These are phyloP conservation scores for Phylloscopus whistleri DNA, from an alignment of 2,113 vertebrate genomes.

Conservation along the genomic window DNA sequence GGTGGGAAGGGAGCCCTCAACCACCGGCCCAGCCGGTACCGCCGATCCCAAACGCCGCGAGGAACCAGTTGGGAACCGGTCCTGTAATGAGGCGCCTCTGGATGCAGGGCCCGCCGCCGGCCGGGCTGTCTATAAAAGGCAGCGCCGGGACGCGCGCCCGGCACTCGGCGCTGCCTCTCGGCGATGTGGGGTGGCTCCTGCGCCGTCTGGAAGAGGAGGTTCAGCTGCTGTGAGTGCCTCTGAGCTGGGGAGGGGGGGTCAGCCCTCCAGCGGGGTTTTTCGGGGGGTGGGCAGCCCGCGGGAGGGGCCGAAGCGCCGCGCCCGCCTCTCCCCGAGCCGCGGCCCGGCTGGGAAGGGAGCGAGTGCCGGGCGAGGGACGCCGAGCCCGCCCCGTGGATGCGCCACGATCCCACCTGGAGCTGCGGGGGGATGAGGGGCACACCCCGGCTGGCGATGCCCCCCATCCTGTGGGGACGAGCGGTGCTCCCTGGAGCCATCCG, in stretches of 20 bases:
- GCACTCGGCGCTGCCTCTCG: background rate
- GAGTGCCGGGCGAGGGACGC: accelerated
- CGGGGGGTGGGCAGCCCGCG: background rate
- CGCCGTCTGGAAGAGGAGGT: conserved; percentile 36
- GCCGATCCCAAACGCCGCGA: background rate
- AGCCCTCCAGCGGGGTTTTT: accelerated
- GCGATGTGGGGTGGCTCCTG: conserved; percentile 49
- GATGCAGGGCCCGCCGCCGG: background rate
- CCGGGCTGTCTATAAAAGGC: background rate
- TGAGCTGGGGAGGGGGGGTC: accelerated
- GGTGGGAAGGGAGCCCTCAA: background rate
- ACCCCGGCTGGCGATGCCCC: background rate
- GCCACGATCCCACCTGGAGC: background rate
- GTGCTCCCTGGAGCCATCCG: background rate
- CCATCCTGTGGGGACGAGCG: accelerated
- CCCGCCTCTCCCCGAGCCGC: accelerated
- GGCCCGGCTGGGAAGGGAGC: background rate
- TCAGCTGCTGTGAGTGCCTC: conserved; percentile 23
- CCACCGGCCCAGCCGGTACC: conserved; percentile 35
- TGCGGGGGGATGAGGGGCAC: background rate
- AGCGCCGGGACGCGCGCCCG: background rate
- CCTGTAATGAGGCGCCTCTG: conserved; percentile 19
- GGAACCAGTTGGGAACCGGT: conserved; percentile 63
- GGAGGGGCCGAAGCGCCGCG: background rate
- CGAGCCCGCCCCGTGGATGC: accelerated